Percentiles rank a stretch among this genome's conserved stretches.
phyloP scores from a whole-genome alignment of 2,113 vertebrate genomes.

The Phyllopteryx taeniolatus region DNA sequence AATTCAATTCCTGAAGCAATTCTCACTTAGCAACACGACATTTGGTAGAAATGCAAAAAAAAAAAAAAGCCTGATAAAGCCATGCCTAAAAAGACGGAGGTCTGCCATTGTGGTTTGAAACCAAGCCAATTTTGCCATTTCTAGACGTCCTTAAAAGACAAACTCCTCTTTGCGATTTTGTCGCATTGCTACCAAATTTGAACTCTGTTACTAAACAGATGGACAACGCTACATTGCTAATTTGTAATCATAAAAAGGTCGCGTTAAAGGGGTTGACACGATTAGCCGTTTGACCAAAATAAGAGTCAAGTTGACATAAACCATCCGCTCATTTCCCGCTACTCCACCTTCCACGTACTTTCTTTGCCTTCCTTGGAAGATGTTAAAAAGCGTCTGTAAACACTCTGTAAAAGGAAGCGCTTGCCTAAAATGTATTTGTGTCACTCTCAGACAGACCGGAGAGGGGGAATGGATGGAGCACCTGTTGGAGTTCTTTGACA shows the following conservation, averaged over 20 bases:
- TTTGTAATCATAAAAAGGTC: neutral
- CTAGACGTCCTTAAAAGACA: neutral
- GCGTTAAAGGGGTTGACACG: neutral
- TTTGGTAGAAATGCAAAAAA: too few relatives aligned
- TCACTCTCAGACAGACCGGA: slow-evolving; percentile 4
- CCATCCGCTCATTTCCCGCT: neutral
- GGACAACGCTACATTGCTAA: neutral
- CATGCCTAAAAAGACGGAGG: too few relatives aligned
- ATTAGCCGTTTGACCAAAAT: neutral
- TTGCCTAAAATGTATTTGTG: slow-evolving; percentile 18
- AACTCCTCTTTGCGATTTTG: neutral
- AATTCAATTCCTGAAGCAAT: too few relatives aligned
- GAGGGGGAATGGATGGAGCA: too few relatives aligned
- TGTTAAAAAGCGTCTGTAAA: slow-evolving; percentile 31
- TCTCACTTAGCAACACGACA: too few relatives aligned
- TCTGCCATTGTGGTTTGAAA: neutral
- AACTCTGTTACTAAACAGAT: neutral
- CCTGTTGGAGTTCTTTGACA: too few relatives aligned
- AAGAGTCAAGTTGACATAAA: slow-evolving; percentile 8
- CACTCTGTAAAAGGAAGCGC: slow-evolving; percentile 24
- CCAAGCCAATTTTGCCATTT: neutral
- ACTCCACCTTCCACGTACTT: neutral
- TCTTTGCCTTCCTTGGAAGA: slow-evolving; percentile 43
- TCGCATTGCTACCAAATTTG: neutral
- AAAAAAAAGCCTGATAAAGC: too few relatives aligned